Percentiles rank a stretch among this genome's conserved stretches.
Conservation (phyloP, 2,888 invertebrate species). For the Drosophila stalkeri region DNA sequence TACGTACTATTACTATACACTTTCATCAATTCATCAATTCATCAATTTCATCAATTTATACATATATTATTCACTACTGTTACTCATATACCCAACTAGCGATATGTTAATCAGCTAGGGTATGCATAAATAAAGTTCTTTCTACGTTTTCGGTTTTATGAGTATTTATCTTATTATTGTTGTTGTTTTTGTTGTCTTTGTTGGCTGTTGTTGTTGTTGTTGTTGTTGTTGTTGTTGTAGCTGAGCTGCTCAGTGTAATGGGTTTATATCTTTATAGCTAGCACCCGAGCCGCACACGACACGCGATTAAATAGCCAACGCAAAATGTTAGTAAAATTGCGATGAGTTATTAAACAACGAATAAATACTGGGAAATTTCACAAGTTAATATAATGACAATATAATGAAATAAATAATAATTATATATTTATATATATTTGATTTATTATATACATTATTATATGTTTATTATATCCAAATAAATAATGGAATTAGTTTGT, state of each 20-base stretch:
- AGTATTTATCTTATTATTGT: conserved; percentile 23
- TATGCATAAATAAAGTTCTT: conserved; percentile 26
- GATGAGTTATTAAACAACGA: background rate
- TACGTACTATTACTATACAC: too few relatives aligned
- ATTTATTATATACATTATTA: too few relatives aligned
- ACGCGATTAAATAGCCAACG: conserved; percentile 62
- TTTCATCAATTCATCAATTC: too few relatives aligned
- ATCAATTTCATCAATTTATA: too few relatives aligned
- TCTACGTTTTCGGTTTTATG: conserved; percentile 47
- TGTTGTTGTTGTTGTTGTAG: conserved; percentile 18
- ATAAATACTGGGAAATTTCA: conserved; percentile 5
- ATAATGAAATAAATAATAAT: too few relatives aligned
- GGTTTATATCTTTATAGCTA: conserved; percentile 70
- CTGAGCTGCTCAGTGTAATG: conserved; percentile 48
- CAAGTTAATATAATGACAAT: background rate
- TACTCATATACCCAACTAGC: background rate
- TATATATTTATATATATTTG: too few relatives aligned
- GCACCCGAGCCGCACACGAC: conserved; percentile 46
- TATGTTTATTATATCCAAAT: too few relatives aligned
- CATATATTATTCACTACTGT: too few relatives aligned
- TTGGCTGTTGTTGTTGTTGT: background rate
- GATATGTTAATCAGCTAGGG: background rate
- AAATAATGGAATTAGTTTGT: too few relatives aligned
- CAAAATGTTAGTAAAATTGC: conserved; percentile 6
- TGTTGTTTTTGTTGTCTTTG: conserved; percentile 20